Evolutionary conservation across 2,113 vertebrate genomes (phyloP).

Genomic region (Urocolius indicus): DNA sequence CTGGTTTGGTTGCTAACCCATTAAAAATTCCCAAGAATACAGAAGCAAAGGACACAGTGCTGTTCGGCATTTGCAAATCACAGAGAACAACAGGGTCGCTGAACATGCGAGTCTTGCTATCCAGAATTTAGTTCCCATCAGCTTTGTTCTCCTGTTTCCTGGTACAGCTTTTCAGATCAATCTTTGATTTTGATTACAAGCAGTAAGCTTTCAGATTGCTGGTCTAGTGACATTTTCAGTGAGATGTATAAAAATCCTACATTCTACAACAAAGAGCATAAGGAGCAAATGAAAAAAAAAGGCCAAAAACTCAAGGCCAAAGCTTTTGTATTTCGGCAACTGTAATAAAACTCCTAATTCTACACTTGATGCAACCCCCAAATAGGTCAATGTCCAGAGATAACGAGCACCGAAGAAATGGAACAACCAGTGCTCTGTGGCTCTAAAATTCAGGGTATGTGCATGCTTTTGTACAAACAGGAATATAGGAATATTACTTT

Average conservation of each 20-base stretch:
- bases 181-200: background rate
- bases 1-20: background rate
- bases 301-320: background rate
- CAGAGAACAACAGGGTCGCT: background rate
- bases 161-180: background rate
- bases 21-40: background rate
- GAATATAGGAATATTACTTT: background rate
- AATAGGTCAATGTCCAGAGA: background rate
- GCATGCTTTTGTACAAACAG: background rate
- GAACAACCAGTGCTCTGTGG: background rate
- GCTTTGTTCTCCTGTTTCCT: background rate
- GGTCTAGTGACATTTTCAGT: background rate
- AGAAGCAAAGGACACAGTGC: background rate
- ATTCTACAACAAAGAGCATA: background rate
- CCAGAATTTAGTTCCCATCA: background rate
- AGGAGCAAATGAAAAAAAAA: background rate
- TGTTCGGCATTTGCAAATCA: background rate
- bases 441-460: background rate
- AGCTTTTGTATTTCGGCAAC: background rate
- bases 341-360: background rate
- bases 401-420: background rate
- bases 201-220: background rate
- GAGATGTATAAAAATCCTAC: background rate
- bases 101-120: background rate
- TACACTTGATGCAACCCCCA: background rate